phyloP scores from a whole-genome alignment of 2,888 invertebrate genomes.

The Automeris io region DNA sequence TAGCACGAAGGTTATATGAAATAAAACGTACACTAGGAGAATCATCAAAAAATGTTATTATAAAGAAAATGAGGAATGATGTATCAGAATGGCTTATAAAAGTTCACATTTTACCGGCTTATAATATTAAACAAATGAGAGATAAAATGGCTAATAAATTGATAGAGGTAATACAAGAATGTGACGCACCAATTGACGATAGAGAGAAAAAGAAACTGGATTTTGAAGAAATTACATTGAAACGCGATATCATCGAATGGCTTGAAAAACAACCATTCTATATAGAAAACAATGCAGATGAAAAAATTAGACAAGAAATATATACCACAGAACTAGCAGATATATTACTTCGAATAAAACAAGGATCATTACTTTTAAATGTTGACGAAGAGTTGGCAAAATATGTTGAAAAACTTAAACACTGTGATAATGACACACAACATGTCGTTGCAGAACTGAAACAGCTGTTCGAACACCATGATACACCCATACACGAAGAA shows the following conservation, averaged over 20 bases:
- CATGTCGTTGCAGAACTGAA: not conserved
- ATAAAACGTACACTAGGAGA: not conserved
- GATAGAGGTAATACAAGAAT: not conserved
- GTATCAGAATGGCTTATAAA: not conserved
- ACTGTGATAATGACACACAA: not conserved
- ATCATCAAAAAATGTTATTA: not conserved
- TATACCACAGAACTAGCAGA: not conserved
- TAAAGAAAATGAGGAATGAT: not conserved
- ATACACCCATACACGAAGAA: not conserved
- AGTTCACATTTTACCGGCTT: not conserved
- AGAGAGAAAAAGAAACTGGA: not conserved
- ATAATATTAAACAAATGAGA: not conserved
- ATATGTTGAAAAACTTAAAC: not conserved
- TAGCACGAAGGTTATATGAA: not conserved
- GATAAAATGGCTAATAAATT: not conserved
- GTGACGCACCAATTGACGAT: not conserved
- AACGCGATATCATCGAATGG: slow-evolving; percentile 1
- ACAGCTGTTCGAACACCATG: not conserved
- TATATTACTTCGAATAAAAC: not conserved
- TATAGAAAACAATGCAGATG: not conserved
- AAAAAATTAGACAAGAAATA: not conserved
- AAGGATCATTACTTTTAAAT: not conserved
- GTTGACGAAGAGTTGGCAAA: not conserved
- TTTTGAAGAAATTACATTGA: not conserved
- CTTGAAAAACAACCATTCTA: not conserved